Conservation (phyloP, 2,888 invertebrate genomes). For the Mechanitis messenoides region DNA sequence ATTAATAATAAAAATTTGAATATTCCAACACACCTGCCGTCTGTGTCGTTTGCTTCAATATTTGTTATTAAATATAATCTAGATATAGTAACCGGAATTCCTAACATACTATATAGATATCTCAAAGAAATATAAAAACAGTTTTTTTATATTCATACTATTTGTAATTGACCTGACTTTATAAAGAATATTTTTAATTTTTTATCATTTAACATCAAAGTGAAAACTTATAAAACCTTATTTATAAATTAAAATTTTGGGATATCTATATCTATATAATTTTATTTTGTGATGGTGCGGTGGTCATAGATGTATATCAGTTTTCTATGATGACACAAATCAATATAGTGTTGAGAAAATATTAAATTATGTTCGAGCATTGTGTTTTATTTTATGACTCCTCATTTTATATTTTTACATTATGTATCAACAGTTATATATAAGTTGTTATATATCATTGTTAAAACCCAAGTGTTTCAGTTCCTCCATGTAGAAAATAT, state of each 20-base stretch:
- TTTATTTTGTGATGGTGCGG: constrained; percentile 19
- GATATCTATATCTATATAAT: constrained; percentile 10
- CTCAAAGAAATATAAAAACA: constrained; percentile 13
- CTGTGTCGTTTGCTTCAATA: constrained; percentile 19
- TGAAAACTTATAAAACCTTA: background rate
- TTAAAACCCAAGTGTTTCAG: too few relatives aligned
- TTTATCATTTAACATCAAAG: background rate
- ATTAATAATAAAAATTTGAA: constrained; percentile 8
- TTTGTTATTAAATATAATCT: constrained; percentile 11
- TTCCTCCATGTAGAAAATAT: too few relatives aligned
- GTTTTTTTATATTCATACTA: background rate
- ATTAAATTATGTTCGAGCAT: constrained; percentile 34
- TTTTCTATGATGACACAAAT: constrained; percentile 43
- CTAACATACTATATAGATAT: constrained; percentile 14
- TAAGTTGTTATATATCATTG: too few relatives aligned
- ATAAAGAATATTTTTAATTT: background rate
- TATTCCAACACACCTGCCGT: constrained; percentile 14
- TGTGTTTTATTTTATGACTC: constrained; percentile 19
- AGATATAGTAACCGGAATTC: constrained; percentile 14
- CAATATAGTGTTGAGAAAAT: constrained; percentile 35
- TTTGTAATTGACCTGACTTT: too few relatives aligned
- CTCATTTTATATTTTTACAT: background rate
- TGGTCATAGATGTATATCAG: constrained; percentile 42
- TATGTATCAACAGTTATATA: too few relatives aligned
- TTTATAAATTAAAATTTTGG: constrained; percentile 7